Evolutionary conservation across 2,113 vertebrate species (phyloP).

Genomic region (Strigops habroptila): DNA sequence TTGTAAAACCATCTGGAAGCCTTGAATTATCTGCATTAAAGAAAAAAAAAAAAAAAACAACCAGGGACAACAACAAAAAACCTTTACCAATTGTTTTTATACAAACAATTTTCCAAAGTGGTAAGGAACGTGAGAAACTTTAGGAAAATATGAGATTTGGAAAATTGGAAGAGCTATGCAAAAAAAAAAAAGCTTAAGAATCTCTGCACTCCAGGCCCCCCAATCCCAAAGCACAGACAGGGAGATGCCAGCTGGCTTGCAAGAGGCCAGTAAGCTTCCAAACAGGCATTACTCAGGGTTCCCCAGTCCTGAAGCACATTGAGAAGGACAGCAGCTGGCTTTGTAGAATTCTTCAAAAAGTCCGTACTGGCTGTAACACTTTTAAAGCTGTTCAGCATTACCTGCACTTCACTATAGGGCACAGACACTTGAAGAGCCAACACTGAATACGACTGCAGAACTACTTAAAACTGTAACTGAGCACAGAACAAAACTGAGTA

Average conservation of each 20-base stretch:
- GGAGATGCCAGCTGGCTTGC: background rate
- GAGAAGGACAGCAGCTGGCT: background rate
- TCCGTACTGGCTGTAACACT: background rate
- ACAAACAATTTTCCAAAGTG: background rate
- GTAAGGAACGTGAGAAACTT: background rate
- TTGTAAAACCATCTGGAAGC: background rate
- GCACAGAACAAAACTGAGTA: background rate
- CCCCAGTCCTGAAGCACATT: background rate
- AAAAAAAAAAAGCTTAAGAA: background rate
- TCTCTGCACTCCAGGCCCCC: background rate
- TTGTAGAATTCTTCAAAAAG: background rate
- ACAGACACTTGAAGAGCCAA: background rate
- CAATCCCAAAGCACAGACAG: background rate
- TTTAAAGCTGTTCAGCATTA: background rate
- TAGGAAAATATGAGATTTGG: conserved; percentile 13
- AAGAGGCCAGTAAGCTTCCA: background rate
- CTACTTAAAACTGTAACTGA: background rate
- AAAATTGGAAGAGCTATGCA: background rate
- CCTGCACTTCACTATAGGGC: background rate
- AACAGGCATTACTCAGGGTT: background rate
- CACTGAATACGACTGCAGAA: background rate
- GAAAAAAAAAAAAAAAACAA: background rate
- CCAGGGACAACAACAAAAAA: background rate
- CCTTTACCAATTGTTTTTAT: background rate
- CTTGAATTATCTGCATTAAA: background rate